Conservation (phyloP, 2,888 invertebrate genomes). For the Sericinus montela region DNA sequence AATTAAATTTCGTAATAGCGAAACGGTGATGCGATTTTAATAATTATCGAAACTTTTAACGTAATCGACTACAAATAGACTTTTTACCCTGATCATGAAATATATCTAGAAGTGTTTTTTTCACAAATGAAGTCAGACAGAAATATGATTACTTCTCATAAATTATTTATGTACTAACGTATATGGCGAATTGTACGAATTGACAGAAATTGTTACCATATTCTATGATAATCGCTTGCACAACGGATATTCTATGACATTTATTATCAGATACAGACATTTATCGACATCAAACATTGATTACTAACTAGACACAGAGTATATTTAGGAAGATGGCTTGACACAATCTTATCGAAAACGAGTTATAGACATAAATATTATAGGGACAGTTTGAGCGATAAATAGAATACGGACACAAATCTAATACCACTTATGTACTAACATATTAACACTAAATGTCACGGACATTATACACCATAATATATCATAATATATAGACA, state of each 20-base stretch:
- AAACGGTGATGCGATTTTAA: neutral
- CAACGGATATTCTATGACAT: neutral
- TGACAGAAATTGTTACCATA: neutral
- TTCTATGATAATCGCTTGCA: neutral
- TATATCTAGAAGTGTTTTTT: neutral
- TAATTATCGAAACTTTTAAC: neutral
- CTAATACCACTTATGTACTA: constrained; percentile 30
- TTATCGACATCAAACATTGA: neutral
- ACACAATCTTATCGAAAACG: neutral
- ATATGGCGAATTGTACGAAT: neutral
- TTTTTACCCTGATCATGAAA: constrained; percentile 10
- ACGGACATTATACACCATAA: constrained; percentile 32
- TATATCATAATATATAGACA: constrained; percentile 22
- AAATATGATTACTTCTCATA: neutral
- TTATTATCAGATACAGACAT: neutral
- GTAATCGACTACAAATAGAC: neutral
- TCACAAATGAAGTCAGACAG: neutral
- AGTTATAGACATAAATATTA: constrained; percentile 9
- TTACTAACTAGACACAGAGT: constrained; percentile 5
- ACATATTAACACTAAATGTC: constrained; percentile 30
- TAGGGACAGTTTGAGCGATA: constrained; percentile 6
- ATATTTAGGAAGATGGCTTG: constrained; percentile 1
- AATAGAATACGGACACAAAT: neutral
- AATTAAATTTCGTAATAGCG: constrained; percentile 26
- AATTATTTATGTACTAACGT: neutral